Evolutionary conservation across 2,113 vertebrate species (phyloP).

Genomic region (Malurus cyaneus): DNA sequence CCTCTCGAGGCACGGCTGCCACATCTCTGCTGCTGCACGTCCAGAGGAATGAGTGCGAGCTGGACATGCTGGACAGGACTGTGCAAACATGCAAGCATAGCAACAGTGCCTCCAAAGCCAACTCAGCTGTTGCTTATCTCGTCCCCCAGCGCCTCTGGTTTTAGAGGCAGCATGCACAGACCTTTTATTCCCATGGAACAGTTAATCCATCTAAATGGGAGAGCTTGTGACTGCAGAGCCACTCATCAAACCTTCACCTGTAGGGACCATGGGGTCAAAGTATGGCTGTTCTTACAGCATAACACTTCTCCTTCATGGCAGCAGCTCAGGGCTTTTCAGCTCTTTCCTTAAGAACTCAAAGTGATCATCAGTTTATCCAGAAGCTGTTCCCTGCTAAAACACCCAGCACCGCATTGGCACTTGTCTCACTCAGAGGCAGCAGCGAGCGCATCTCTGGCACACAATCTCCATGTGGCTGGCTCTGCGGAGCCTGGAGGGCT

Average conservation of each 20-base stretch:
- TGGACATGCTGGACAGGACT: neutral
- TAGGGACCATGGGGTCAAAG: neutral
- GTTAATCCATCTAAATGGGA: constrained; percentile 34
- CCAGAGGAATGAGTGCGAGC: neutral
- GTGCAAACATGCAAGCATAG: neutral
- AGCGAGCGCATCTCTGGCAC: neutral
- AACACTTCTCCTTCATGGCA: neutral
- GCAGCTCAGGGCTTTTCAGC: neutral
- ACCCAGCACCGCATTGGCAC: neutral
- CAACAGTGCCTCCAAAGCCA: neutral
- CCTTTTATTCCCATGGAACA: constrained; percentile 14
- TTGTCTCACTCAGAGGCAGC: neutral
- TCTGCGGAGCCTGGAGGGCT: neutral
- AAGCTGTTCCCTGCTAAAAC: neutral
- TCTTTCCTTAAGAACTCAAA: neutral
- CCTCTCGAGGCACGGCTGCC: neutral
- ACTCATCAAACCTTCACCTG: neutral
- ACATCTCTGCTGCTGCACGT: neutral
- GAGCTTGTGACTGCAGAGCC: neutral
- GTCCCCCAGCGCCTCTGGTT: neutral
- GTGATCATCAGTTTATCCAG: neutral
- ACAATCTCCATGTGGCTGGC: neutral
- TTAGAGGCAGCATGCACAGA: neutral
- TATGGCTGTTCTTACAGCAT: neutral
- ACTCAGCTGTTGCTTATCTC: constrained; percentile 44